Base-by-base conservation (phyloP, 1,140 invertebrate species). In the Brachionus calyciflorus region DNA sequence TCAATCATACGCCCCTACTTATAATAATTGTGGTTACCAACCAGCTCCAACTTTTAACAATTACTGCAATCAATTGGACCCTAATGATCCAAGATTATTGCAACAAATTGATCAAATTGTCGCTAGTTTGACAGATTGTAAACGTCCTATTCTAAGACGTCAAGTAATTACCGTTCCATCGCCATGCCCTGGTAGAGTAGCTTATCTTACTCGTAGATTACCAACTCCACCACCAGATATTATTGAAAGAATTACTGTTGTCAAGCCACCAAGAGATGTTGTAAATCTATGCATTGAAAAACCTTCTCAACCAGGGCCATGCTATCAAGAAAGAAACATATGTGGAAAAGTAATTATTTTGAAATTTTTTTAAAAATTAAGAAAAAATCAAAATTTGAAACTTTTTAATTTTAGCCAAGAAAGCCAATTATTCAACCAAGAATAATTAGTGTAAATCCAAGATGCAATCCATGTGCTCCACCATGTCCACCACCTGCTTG, bases 181-280 rank as follows among this genome's bases (percentile, higher is more conserved):
- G n/a, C 69, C 19, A 51, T 73, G 69, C 19, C 69, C 69, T 14
- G 69, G 69, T 7, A 37, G 69, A 40, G 46, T 73, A 24, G 69
- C 69, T 12, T 73, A 55, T 40, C 19, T 73, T n/a, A 73, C 69
- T 51, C 69, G 69, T 30, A 30, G 69, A 21, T 28, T 73, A 14
- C 69, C 69, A 30, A 73, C 69, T 24, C 69, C 69, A 40, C 69
- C 69, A 24, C 69, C 69, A 24, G 69, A 73, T 55, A 73, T 73
- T 28, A 55, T 73, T 41, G 69, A 73, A 55, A 49, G 69, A 73
- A 73, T 73, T 21, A 73, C 44, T 30, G 69, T 73, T 12, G 51
- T 73, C 46, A 73, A 73, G 69, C 69, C 69, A 73, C 69, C 69
- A 40, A 49, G 69, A 49, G 69, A 73, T 48, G 46, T 73, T 17